Evolutionary conservation across 2,888 invertebrate species (phyloP).

Genomic region (Falcaria lacertinaria): DNA sequence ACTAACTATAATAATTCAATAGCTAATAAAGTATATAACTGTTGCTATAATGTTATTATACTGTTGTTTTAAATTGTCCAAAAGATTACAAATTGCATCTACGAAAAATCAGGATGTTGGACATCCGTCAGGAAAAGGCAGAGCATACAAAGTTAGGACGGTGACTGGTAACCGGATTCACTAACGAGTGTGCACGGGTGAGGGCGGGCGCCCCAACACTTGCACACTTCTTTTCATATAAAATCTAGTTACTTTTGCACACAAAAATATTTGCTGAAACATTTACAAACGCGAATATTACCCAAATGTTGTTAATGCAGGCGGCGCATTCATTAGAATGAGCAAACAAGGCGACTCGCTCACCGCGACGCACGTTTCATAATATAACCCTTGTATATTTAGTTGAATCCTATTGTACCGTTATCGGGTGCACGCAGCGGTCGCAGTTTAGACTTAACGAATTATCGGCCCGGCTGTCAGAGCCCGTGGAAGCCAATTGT

Average conservation of each 20-base stretch:
- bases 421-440: slow-evolving; percentile 67
- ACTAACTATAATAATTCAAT: too few relatives aligned
- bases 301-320: neutral
- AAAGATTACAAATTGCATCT: slow-evolving; percentile 20
- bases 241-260: slow-evolving; percentile 8
- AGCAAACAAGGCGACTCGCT: slow-evolving; percentile 4
- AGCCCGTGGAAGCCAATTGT: slow-evolving; percentile 63
- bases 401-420: slow-evolving; percentile 56
- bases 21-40: too few relatives aligned
- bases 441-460: slow-evolving; percentile 69
- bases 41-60: too few relatives aligned
- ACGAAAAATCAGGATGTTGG: slow-evolving; percentile 46
- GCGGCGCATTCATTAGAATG: neutral
- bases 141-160: slow-evolving; percentile 64
- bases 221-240: slow-evolving; percentile 23
- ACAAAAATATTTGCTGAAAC: neutral
- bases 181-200: slow-evolving; percentile 62
- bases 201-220: slow-evolving; percentile 20
- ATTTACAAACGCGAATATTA: neutral
- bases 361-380: slow-evolving; percentile 21
- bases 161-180: slow-evolving; percentile 60
- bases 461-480: slow-evolving; percentile 65
- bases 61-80: neutral
- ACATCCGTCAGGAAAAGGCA: slow-evolving; percentile 50
- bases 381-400: slow-evolving; percentile 43